Evolutionary conservation across 1,140 invertebrate species (phyloP), one percentile per base, ranked within the genome.

Genomic region (Lamellibrachia luymesi): DNA sequence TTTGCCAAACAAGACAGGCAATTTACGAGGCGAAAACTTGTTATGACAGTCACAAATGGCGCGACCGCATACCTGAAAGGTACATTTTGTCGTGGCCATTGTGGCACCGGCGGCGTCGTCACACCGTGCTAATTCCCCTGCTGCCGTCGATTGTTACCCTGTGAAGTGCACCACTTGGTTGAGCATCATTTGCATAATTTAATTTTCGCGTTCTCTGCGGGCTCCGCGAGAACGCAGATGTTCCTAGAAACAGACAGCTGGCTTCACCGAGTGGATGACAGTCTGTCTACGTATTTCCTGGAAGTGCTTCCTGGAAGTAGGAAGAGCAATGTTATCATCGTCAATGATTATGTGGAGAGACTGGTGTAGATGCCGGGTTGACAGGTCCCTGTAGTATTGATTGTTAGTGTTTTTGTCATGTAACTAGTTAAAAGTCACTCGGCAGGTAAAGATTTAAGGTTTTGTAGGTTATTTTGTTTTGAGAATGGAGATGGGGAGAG

Each of bases 11-110:
- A 80, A 80, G 64, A 80, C 13, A 22, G 6, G 13, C 64, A 80
- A 80, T 80, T 80, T 80, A 80, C 64, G 64, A 80, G 64, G 64
- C 64, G 64, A 80, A 80, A 80, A 80, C 64, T 80, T 80, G 64
- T 80, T 80, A 80, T 80, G 64, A 80, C 64, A 80, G 64, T 22
- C 13, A 10, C 13, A 17, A 22, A 80, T 17, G 64, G 64, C 4
- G 17, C 64, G 6, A 22, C 13, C 6, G 64, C 2, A 22, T 80
- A 80, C 64, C 64, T 80, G 64, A 80, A 80, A 80, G 64, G 64
- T 80, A 22, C 64, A 80, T 22, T 10, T 80, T 80, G 64, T 80
- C 64, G 2, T 22, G 64, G 64, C 64, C 64, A 80, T 80, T 80
- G 64, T 80, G 13, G 17, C 64, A 80, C 64, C 64, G 64, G 13